Evolutionary conservation across 2,113 vertebrate species (phyloP), one percentile per base, ranked within the genome.

Genomic region (Sebastes fasciatus): DNA sequence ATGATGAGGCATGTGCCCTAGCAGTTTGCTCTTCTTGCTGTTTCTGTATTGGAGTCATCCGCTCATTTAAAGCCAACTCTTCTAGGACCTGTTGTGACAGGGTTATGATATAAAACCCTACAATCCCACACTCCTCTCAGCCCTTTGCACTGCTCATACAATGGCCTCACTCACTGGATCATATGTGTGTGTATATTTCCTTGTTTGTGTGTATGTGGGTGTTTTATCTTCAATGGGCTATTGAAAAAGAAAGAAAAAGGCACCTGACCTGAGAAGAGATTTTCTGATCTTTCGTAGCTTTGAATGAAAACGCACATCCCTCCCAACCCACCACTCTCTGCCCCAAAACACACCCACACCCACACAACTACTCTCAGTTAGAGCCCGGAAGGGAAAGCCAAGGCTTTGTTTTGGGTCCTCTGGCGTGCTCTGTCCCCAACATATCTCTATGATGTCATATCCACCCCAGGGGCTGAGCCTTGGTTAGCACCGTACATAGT

Each of bases 131-230:
- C 23, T 71, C 48, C 43, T 60, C 21, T 23, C 12, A 57, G 73
- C 51, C 51, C 23, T 87, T 86, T 86, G 58, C 70, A 49, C 48
- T 34, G n/a, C 61, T 54, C 26, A 65, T 34, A 92, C 82, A 93
- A 82, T 79, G 1, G 77, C 73, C 40, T 61, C 55, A 48, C 73
- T 82, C 61, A 46, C 19, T 54, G 40, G 42, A 79, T 75, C 62
- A 65, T 60, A 65, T 60, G 46, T 80, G 58, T 80, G 58, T 80
- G 67, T 63, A 14, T 55, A 51, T 57, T 4, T 63, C 12, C 61
- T 16, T 63, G 61, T 61, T 42, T 63, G 55, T 49, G 75, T 80
- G 57, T 73, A 5, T 49, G 26, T 60, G 40, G 77, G 23, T 26
- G 12, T 62, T 78, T 80, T 54, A 61, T 62, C 60, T 64, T 79